These are phyloP conservation scores for Myotis findleyi DNA, from an alignment of 2,797 vertebrate species.

Conservation along the genomic window DNA sequence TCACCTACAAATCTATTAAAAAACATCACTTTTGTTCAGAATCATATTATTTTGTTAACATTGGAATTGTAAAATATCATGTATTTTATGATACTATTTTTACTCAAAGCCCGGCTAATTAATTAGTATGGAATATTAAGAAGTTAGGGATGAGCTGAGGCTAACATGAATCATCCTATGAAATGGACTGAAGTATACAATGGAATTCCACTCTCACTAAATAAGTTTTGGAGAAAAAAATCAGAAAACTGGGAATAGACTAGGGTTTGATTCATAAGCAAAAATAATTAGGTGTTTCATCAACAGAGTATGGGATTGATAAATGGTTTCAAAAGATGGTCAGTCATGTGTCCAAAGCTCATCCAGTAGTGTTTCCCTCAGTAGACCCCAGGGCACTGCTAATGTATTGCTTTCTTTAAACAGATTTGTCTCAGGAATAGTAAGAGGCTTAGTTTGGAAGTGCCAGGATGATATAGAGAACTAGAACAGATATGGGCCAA, in stretches of 20 bases:
- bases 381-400: background rate
- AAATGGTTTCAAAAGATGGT: background rate
- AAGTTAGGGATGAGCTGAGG: background rate
- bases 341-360: background rate
- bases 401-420: background rate
- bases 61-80: background rate
- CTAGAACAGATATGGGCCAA: background rate
- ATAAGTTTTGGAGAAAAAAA: background rate
- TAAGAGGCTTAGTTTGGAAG: conserved; percentile 1
- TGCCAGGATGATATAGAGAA: background rate
- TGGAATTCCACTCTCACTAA: background rate
- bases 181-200: background rate
- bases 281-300: background rate
- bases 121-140: background rate
- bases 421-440: background rate
- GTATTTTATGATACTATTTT: background rate
- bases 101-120: background rate
- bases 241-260: background rate
- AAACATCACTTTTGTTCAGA: background rate
- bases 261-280: background rate
- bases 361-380: background rate
- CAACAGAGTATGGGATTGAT: background rate
- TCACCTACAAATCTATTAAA: conserved; percentile 1
- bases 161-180: background rate
- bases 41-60: background rate